A percentile compares a stretch with the other conserved stretches of the same genome.
Conservation (phyloP, 2,113 vertebrate genomes). For the Stigmatopora nigra region DNA sequence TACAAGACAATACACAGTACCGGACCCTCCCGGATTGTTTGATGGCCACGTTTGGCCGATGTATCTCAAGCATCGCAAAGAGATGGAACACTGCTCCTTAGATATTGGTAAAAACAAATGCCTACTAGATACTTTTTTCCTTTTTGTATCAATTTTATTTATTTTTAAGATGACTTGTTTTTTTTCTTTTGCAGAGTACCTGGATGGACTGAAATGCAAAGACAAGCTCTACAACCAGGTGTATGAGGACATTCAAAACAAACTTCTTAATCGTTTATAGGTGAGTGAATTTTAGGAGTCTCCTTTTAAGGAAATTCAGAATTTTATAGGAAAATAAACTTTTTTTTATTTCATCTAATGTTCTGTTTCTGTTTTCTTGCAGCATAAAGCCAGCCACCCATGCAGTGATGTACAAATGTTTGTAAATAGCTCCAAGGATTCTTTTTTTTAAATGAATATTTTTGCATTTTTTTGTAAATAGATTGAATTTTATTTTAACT, state of each 20-base stretch:
- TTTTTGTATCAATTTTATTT: not conserved
- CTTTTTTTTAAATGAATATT: conserved; percentile 26
- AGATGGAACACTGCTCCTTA: conserved; percentile 64
- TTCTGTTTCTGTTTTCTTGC: conserved; percentile 25
- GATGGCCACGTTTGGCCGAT: conserved; percentile 81
- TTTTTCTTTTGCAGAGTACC: conserved; percentile 47
- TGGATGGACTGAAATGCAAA: conserved; percentile 71
- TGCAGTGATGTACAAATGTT: conserved; percentile 53
- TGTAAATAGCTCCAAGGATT: conserved; percentile 66
- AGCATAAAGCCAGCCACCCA: conserved; percentile 51
- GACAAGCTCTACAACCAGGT: conserved; percentile 70
- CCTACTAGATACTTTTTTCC: not conserved
- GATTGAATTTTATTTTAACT: conserved; percentile 50
- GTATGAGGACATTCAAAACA: conserved; percentile 73
- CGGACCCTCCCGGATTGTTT: conserved; percentile 75
- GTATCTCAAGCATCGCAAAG: conserved; percentile 72
- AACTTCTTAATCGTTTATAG: conserved; percentile 76
- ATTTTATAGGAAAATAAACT: not conserved
- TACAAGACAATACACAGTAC: conserved; percentile 72
- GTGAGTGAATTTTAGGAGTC: conserved; percentile 33
- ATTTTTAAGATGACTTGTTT: not conserved
- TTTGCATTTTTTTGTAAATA: conserved; percentile 32
- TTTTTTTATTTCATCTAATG: not conserved
- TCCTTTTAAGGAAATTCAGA: not conserved
- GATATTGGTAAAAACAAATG: conserved; percentile 58